Evolutionary conservation across 2,113 vertebrate species (phyloP).

Genomic region (Pardalotus punctatus): DNA sequence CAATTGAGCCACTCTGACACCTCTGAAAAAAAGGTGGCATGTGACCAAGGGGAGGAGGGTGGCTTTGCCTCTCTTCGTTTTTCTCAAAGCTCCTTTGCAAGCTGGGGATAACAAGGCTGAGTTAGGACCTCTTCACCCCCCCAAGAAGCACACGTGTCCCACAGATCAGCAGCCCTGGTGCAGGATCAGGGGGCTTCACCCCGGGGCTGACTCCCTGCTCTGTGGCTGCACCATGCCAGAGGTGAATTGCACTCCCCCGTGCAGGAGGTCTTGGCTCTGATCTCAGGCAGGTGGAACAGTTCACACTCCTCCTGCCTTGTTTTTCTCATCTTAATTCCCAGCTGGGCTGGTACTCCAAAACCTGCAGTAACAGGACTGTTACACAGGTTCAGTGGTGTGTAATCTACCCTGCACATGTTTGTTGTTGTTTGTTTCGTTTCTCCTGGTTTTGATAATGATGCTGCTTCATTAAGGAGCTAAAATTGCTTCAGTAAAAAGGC

Average conservation of each 20-base stretch:
- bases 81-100: neutral
- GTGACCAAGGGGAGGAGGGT: neutral
- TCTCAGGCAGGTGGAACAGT: neutral
- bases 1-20: neutral
- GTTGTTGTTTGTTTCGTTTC: neutral
- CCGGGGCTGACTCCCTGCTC: neutral
- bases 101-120: neutral
- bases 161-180: rapidly evolving
- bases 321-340: neutral
- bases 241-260: neutral
- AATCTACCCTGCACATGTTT: neutral
- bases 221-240: rapidly evolving
- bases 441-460: neutral
- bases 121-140: neutral
- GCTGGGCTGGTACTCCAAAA: neutral
- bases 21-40: neutral
- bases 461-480: neutral
- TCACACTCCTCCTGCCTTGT: neutral
- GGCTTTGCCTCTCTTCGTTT: neutral
- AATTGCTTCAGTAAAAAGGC: neutral
- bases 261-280: neutral
- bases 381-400: neutral
- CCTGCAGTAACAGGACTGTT: neutral
- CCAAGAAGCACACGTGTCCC: neutral
- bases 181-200: neutral